A percentile compares a stretch with the other conserved stretches of the same genome.
Evolutionary conservation across 2,888 invertebrate genomes (phyloP).

Genomic region (Euzetes globulus): DNA sequence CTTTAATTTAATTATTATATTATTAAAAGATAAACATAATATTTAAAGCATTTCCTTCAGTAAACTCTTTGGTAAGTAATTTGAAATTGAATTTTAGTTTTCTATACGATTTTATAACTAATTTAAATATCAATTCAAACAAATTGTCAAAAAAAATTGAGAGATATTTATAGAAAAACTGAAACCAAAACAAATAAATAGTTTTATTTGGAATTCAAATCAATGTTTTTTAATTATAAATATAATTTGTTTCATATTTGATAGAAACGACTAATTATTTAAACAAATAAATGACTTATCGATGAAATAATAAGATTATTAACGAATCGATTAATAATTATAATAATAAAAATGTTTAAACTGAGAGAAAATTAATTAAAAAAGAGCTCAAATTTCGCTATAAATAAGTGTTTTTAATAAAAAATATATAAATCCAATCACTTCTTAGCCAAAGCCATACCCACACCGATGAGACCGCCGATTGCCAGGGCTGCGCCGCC

Average conservation of each 20-base stretch:
- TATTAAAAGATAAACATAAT: too few species aligned
- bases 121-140: background rate
- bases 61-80: background rate
- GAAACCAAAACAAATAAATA: too few species aligned
- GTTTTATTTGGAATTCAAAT: too few species aligned
- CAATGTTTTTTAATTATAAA: too few species aligned
- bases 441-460: slow-evolving; percentile 30
- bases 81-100: background rate
- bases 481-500: slow-evolving; percentile 74
- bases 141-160: too few species aligned
- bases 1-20: too few species aligned
- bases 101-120: background rate
- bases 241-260: background rate
- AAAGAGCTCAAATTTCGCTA: background rate
- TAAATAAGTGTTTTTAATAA: background rate
- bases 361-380: background rate
- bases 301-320: too few species aligned
- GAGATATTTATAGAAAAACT: too few species aligned
- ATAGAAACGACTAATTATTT: too few species aligned
- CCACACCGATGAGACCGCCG: slow-evolving; percentile 50
- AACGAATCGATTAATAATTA: background rate
- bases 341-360: background rate
- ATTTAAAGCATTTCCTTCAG: background rate
- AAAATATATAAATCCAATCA: background rate
- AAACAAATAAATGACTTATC: too few species aligned